Base-by-base conservation (phyloP, 2,888 invertebrate species). In the Noctua fimbriata region DNA sequence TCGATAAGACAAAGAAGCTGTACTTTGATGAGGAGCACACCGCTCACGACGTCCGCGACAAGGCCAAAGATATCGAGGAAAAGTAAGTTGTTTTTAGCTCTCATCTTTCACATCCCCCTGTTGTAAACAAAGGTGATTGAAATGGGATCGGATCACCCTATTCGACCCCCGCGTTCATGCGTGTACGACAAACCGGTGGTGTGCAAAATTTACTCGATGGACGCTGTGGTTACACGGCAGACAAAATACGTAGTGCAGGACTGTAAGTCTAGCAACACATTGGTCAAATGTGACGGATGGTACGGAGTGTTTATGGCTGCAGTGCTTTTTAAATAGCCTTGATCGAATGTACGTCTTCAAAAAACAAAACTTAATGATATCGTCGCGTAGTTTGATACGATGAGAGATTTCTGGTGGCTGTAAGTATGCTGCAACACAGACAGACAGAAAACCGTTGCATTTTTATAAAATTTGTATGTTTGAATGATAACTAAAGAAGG, bases 11-110 rank as follows among this genome's bases (percentile, higher is more conserved):
- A 71, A 99, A 99, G 96, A 99, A 99, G 94, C 97, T 98, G 28
- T 99, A 99, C 96, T 99, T 98, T 90, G 99, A 99, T 89, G 99
- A 99, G 92, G 99, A 99, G 93, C 99, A 99, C 92, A 98, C 99
- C 80, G 99, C 99, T 3, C 99, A 99, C 92, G 99, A 99, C 92
- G 99, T 99, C 4, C 97, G 99, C 60, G 99, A 99, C 94, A 99
- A 99, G 93, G 99, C 99, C 81, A 98, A 98, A 91, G 99, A 99
- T 90, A 99, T 99, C 83, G 99, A 99, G 94, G 99, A 99, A 95
- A 99, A 99, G 98, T 98, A 85, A 94, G 95, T 80, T 91, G 36
- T 16, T 28, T 41, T 24, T 12, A 36, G 36, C 36, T 36, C 21
- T 24, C 5, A 65, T 10, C 1, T 21, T 14, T 28, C 12, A 28